Base-by-base conservation (phyloP, 2,113 vertebrate species). In the Ammodytes marinus region DNA sequence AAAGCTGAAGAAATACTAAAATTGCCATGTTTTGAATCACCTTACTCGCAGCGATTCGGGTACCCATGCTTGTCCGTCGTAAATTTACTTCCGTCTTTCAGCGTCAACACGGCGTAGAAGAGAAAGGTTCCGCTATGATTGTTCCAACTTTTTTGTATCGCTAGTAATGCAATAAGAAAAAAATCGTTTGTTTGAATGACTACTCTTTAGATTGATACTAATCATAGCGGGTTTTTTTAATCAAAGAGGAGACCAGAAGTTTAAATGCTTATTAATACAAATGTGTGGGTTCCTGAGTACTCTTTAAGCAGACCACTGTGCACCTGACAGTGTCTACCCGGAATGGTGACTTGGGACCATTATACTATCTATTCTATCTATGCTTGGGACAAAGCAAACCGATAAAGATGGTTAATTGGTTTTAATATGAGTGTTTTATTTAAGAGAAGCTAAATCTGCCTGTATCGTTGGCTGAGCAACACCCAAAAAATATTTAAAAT, bases 11-110 rank as follows among this genome's bases (percentile, higher is more conserved):
- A n/a, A 53, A 46, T 45, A 4, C 7, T 3, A 57, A 27, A 6
- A 37, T 17, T 5, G 1, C 9, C 3, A 76, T 4, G 1, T 68
- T 53, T 17, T 15, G 6, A 40, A 63, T 86, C 49, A 95, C 94
- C 92, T 69, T 74, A 13, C 46, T 27, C 5, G 63, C 45, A 42
- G 64, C 76, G 2, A 68, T 45, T 9, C 35, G 45, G 5, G 50
- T 52, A 4, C 71, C 74, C 94, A 95, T 94, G 60, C 57, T 84
- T 69, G 89, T 93, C 86, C 94, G 70, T 69, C 80, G 8, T 2
- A 5, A 4, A 80, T 83, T 72, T 46, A 85, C 1, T 6, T 69
- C 88, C 92, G 84, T 71, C 42, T 69, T 3, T 72, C 0, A 9
- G 3, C 13, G 4, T 35, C 2, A 13, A 10, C 5, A 7, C 4